Evolutionary conservation across 2,797 vertebrate species (phyloP), one percentile per base, ranked within the genome.

Genomic region (Aldrovandia affinis): DNA sequence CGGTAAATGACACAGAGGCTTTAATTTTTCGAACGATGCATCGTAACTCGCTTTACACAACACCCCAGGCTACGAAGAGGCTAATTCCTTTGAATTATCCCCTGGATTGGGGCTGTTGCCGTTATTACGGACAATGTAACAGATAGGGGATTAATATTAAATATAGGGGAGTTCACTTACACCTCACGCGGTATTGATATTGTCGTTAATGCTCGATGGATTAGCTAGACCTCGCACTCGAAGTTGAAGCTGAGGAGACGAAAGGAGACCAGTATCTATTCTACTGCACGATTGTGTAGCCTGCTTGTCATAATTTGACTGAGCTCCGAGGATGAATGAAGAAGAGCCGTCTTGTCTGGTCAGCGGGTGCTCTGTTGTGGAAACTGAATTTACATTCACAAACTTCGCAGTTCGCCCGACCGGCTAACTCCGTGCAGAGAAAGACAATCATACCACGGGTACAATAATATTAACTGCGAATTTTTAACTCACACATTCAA

Each of bases 131-230:
- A 30, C 52, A 54, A 54, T 65, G 86, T 70, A 85, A 85, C 20
- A 28, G 86, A 85, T 84, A 78, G 61, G 57, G 88, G 88, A 88
- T 89, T 89, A 88, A 86, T 85, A 84, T 78, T 86, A 55, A 86
- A 87, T 80, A 28, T 63, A 25, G 81, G 79, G 73, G 70, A 81
- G 80, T 83, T 81, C 75, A 61, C 83, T 80, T 65, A 52, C 83
- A 30, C 55, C 44, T 65, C 59, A 33, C 52, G 44, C 57, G 70
- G 75, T 81, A n/a, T 65, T 36, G 47, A 63, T 30, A 82, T 78
- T 61, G 20, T 57, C 44, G 3, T 50, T 9, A 44, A 63, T 30
- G 79, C 80, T 47, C 47, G 80, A n/a, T n/a, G 63, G 50, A 61
- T 59, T 50, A 75, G 25, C 52, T 80, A 42, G 57, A 39, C 78